Evolutionary conservation across 2,888 invertebrate species (phyloP).

Genomic region (Cephalotes varians): DNA sequence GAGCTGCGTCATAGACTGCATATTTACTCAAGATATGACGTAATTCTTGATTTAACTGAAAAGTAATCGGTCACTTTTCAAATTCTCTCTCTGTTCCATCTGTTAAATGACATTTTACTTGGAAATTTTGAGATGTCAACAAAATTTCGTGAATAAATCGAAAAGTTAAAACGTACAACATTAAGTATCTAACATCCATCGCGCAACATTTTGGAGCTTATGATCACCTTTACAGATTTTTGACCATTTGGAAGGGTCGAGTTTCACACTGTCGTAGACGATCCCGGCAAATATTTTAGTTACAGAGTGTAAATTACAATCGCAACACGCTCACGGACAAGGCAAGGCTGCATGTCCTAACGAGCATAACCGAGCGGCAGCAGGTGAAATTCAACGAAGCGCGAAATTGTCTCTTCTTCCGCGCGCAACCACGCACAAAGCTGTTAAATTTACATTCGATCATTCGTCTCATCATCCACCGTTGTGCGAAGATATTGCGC

Average conservation of each 20-base stretch:
- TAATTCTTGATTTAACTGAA: background rate
- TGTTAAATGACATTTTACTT: background rate
- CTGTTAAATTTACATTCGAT: conserved; percentile 67
- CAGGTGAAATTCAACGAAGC: conserved; percentile 78
- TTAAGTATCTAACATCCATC: background rate
- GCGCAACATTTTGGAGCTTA: background rate
- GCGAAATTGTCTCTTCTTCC: conserved; percentile 77
- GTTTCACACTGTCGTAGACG: background rate
- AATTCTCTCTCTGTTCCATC: background rate
- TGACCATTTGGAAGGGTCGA: background rate
- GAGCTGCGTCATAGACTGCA: background rate
- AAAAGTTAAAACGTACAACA: background rate
- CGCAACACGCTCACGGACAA: conserved; percentile 55
- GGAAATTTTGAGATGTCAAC: background rate
- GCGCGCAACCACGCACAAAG: conserved; percentile 64
- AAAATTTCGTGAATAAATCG: background rate
- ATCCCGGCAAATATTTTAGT: conserved; percentile 40
- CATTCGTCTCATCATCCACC: conserved; percentile 49
- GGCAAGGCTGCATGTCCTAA: conserved; percentile 52
- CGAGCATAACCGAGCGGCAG: conserved; percentile 39
- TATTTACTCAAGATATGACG: background rate
- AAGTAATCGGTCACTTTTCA: background rate
- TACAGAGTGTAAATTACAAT: conserved; percentile 28
- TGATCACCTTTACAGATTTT: conserved; percentile 8
- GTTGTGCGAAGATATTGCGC: conserved; percentile 22